A percentile compares a stretch with the other conserved stretches of the same genome.
Conservation (phyloP, 2,113 vertebrate species). For the Python bivittatus region DNA sequence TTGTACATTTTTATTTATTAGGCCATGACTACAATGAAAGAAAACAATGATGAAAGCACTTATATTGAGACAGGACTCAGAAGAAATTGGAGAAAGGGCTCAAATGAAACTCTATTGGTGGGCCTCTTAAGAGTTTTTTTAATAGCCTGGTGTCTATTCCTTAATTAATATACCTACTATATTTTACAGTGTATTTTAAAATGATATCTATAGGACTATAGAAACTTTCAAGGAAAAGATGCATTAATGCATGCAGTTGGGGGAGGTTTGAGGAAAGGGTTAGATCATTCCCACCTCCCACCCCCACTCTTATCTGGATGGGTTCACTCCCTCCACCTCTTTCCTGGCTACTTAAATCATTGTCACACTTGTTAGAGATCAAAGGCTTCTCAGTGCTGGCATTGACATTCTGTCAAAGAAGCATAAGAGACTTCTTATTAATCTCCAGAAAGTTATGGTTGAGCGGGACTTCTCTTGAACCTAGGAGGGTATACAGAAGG, state of each 20-base stretch:
- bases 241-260: too few species aligned
- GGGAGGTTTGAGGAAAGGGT: too few species aligned
- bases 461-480: constrained; percentile 22
- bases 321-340: not conserved
- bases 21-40: not conserved
- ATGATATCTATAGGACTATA: constrained; percentile 32
- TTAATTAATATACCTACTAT: constrained; percentile 46
- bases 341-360: constrained; percentile 17
- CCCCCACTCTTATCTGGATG: fast-evolving
- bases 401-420: constrained; percentile 63
- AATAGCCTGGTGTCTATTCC: not conserved
- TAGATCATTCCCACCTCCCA: too few species aligned
- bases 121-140: not conserved
- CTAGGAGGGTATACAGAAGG: constrained; percentile 49
- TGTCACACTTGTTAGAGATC: constrained; percentile 10
- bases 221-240: too few species aligned
- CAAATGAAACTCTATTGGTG: too few species aligned
- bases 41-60: too few species aligned
- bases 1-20: not conserved
- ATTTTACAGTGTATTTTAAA: constrained; percentile 57
- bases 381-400: fast-evolving
- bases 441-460: constrained; percentile 45
- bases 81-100: too few species aligned
- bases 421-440: fast-evolving
- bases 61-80: too few species aligned